Base-by-base conservation (phyloP, 1,140 invertebrate species). In the Lepidostoma basale region DNA sequence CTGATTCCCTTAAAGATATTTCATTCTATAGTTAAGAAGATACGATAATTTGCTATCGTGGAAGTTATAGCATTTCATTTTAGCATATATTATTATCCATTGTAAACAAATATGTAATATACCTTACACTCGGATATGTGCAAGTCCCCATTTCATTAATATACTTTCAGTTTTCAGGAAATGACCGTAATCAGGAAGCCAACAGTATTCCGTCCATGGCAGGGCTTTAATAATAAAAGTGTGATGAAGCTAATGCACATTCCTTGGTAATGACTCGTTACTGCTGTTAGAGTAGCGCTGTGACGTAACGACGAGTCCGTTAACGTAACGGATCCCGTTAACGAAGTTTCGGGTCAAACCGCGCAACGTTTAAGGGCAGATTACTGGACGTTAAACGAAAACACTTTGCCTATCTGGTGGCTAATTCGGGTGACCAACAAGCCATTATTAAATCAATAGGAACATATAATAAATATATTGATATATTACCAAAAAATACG, bases 281-380 rank as follows among this genome's bases (percentile, higher is more conserved):
- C 12, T n/a, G 47, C 47, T 26, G 47, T 30, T 30, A 52, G 18
- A 25, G n/a, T 10, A 10, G 33, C 10, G 5, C 44, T 22, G 16
- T 22, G 44, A 47, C 25, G 25, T 52, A 52, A 52, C 47, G 47
- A 26, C 47, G 47, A 28, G 47, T 52, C 47, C 47, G 25, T 52
- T 52, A 30, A 45, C 42, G 14, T 8, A 30, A 52, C 47, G 47
- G 47, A 52, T 52, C 20, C 22, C 23, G 47, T 52, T 52, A 52
- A 52, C 47, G 47, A 28, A 52, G 47, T 52, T 52, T 28, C 47
- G 47, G 47, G 26, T 52, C 47, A 52, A 52, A 52, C 47, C 47
- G 47, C 47, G 47, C 30, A 16, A 28, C 25, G 47, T 52, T 52
- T 28, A 28, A 52, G 23, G 25, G 16, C 9, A 30, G 47, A 52